These are phyloP conservation scores for Aix galericulata DNA, from an alignment of 2,113 vertebrate genomes.

Conservation along the genomic window DNA sequence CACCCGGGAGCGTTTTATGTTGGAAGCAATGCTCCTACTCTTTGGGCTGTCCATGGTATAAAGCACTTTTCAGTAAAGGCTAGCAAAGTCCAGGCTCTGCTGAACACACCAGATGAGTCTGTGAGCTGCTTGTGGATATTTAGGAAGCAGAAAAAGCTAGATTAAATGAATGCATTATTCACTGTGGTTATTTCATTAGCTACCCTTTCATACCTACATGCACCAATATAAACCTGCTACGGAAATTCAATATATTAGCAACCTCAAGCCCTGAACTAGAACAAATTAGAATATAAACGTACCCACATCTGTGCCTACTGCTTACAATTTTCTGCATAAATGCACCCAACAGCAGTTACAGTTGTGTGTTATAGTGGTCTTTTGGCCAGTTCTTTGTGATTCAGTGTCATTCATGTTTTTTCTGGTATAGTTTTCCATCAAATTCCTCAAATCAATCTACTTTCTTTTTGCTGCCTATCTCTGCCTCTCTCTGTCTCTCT, in stretches of 20 bases:
- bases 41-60: rapidly evolving
- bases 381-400: conserved; percentile 51
- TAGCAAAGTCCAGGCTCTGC: not conserved
- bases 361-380: conserved; percentile 43
- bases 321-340: not conserved
- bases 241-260: conserved; percentile 9
- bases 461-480: conserved; percentile 67
- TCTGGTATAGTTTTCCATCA: conserved; percentile 60
- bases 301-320: conserved; percentile 2
- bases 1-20: not conserved
- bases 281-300: not conserved
- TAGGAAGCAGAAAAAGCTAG: conserved; percentile 6
- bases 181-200: conserved; percentile 25
- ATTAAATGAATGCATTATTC: conserved; percentile 19
- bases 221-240: not conserved
- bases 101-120: not conserved
- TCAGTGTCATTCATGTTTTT: conserved; percentile 64
- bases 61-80: not conserved
- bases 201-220: not conserved
- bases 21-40: not conserved
- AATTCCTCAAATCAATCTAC: conserved; percentile 52
- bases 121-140: not conserved
- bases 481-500: conserved; percentile 63
- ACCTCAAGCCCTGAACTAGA: not conserved
- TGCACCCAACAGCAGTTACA: conserved; percentile 29